A percentile compares a stretch with the other conserved stretches of the same genome.
These are phyloP conservation scores for Gymnocypris eckloni DNA, from an alignment of 2,797 vertebrate species.

Conservation along the genomic window DNA sequence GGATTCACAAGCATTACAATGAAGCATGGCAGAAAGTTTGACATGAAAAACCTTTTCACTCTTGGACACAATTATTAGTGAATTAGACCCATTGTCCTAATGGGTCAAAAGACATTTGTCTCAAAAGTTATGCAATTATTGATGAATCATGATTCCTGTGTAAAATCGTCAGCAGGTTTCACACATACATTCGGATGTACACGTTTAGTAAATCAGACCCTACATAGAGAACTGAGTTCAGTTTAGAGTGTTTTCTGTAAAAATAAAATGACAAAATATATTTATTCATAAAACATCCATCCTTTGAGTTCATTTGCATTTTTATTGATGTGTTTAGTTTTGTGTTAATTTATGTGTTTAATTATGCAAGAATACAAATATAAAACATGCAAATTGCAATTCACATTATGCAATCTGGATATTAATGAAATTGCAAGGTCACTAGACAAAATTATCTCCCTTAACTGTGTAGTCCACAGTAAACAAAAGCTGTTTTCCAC, in stretches of 20 bases:
- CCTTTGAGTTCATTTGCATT: not conserved
- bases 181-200: not conserved
- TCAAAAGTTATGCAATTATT: slow-evolving; percentile 3
- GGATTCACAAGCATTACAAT: not conserved
- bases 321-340: not conserved
- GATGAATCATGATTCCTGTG: not conserved
- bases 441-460: not conserved
- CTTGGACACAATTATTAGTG: not conserved
- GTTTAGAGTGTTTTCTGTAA: not conserved
- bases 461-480: not conserved
- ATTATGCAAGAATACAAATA: slow-evolving; percentile 2
- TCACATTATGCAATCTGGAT: not conserved
- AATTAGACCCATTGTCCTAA: not conserved
- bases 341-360: not conserved
- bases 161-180: not conserved
- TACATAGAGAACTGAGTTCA: not conserved
- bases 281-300: not conserved
- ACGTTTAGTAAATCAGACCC: not conserved
- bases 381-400: not conserved
- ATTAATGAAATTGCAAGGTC: not conserved
- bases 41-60: not conserved
- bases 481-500: not conserved
- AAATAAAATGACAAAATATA: not conserved
- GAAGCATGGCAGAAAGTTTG: not conserved
- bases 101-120: not conserved